A percentile compares a stretch with the other conserved stretches of the same genome.
Evolutionary conservation across 1,140 invertebrate genomes (phyloP).

Genomic region (Drosophila santomea): DNA sequence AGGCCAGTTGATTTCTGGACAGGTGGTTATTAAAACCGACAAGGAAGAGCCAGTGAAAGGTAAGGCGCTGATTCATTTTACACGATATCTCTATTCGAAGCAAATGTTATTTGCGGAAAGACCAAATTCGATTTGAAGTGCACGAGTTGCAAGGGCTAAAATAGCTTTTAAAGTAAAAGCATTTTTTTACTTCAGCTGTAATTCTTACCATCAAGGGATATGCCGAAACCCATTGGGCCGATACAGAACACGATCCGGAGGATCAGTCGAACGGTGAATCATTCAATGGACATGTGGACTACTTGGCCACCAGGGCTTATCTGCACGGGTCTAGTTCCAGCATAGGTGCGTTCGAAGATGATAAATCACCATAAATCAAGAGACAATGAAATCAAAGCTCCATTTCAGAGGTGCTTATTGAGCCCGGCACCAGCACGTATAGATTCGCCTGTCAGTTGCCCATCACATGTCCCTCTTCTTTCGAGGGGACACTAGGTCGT

Average conservation of each 20-base stretch:
- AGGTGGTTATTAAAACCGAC: slow-evolving; percentile 84
- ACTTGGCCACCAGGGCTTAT: slow-evolving; percentile 66
- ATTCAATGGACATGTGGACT: slow-evolving; percentile 74
- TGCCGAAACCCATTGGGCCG: slow-evolving; percentile 65
- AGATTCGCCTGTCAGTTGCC: slow-evolving; percentile 87
- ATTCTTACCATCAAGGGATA: slow-evolving; percentile 66
- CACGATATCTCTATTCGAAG: not conserved
- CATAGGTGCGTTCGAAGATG: slow-evolving; percentile 32
- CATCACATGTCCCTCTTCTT: slow-evolving; percentile 88
- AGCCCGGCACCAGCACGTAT: slow-evolving; percentile 86
- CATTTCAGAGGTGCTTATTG: slow-evolving; percentile 50
- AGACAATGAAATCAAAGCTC: slow-evolving; percentile 5
- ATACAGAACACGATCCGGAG: slow-evolving; percentile 31
- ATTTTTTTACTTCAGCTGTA: slow-evolving; percentile 44
- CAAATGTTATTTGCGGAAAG: slow-evolving; percentile 10
- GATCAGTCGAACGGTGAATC: slow-evolving; percentile 34
- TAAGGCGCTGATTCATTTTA: slow-evolving; percentile 44
- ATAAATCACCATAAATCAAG: slow-evolving; percentile 11
- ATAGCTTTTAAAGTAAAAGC: not conserved
- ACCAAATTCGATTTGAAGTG: slow-evolving; percentile 11
- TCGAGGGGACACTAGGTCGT: slow-evolving; percentile 89
- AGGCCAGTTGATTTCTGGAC: slow-evolving; percentile 85
- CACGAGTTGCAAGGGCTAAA: not conserved
- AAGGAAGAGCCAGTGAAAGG: slow-evolving; percentile 85
- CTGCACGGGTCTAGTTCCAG: slow-evolving; percentile 50